A percentile compares a stretch with the other conserved stretches of the same genome.
These are phyloP conservation scores for Euclidia mi DNA, from an alignment of 2,888 invertebrate species.

Conservation along the genomic window DNA sequence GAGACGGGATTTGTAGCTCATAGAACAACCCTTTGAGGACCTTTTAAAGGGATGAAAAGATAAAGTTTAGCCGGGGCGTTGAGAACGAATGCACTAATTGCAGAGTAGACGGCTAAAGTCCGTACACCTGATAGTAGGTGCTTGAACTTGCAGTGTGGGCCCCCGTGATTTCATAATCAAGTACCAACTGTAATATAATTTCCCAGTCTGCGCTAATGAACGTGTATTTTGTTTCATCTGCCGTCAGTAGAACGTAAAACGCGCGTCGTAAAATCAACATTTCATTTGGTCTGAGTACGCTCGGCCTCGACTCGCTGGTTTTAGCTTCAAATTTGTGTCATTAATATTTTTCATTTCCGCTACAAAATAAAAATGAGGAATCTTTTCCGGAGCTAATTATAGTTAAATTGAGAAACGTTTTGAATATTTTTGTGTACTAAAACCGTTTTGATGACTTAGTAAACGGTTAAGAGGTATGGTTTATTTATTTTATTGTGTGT, in stretches of 20 bases:
- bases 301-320: constrained; percentile 58
- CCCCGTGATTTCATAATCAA: constrained; percentile 84
- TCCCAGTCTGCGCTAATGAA: constrained; percentile 84
- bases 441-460: constrained; percentile 19
- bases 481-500: constrained; percentile 71
- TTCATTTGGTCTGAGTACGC: constrained; percentile 73
- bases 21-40: constrained; percentile 32
- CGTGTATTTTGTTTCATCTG: constrained; percentile 88
- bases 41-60: constrained; percentile 46
- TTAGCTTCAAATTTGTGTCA: constrained; percentile 75
- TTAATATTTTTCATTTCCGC: constrained; percentile 76
- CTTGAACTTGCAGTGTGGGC: constrained; percentile 67
- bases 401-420: constrained; percentile 34
- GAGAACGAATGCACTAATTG: constrained; percentile 62
- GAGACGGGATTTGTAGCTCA: constrained; percentile 38
- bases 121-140: constrained; percentile 44
- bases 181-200: constrained; percentile 83
- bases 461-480: constrained; percentile 29
- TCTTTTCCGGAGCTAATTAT: constrained; percentile 40
- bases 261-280: constrained; percentile 82
- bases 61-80: constrained; percentile 42
- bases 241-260: constrained; percentile 75
- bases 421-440: constrained; percentile 33
- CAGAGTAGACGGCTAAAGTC: constrained; percentile 50
- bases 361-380: constrained; percentile 54